Evolutionary conservation across 2,113 vertebrate genomes (phyloP).

Genomic region (Acrocephalus arundinaceus): DNA sequence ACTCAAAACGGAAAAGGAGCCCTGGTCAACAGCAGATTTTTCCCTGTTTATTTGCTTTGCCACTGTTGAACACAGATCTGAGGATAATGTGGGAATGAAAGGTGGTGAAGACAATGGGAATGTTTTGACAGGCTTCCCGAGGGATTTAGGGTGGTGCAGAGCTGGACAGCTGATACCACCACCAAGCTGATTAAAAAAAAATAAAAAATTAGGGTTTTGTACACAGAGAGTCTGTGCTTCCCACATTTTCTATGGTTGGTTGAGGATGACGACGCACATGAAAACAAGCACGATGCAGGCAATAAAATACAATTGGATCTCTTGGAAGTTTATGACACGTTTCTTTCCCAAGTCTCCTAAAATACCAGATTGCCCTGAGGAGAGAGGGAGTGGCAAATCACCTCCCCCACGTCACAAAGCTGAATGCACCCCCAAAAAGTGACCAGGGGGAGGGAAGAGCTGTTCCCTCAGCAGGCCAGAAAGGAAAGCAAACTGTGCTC

Average conservation of each 20-base stretch:
- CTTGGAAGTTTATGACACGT: background rate
- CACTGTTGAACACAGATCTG: slow-evolving; percentile 39
- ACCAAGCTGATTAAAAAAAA: background rate
- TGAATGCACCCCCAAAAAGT: background rate
- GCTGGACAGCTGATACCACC: background rate
- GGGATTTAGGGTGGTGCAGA: slow-evolving; percentile 27
- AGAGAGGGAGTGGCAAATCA: background rate
- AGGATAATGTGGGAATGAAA: background rate
- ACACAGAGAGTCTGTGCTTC: background rate
- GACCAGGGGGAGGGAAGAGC: background rate
- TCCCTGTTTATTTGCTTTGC: slow-evolving; percentile 51
- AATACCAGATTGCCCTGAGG: background rate
- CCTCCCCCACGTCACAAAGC: background rate
- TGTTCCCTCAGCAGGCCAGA: background rate
- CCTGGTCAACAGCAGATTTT: background rate
- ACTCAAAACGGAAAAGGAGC: background rate
- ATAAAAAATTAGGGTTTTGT: background rate
- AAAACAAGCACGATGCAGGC: background rate
- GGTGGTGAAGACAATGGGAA: slow-evolving; percentile 51
- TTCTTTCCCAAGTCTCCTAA: background rate
- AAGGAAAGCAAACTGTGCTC: background rate
- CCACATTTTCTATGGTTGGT: background rate
- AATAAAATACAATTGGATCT: background rate
- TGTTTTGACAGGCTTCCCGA: slow-evolving; percentile 37
- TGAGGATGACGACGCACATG: fast-evolving